These are phyloP conservation scores for Cylas formicarius DNA, from an alignment of 1,140 invertebrate genomes.

Conservation along the genomic window DNA sequence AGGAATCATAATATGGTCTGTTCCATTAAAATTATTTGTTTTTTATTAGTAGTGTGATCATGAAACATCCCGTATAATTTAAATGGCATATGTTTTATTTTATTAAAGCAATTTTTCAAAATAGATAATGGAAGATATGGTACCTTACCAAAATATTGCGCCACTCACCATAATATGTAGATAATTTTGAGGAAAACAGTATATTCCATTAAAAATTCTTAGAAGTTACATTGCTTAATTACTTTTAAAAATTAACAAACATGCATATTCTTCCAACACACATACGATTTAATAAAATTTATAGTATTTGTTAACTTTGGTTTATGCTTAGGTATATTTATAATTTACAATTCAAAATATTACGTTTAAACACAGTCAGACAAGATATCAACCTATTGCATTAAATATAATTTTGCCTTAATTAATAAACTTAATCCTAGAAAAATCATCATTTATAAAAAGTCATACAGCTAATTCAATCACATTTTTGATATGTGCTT, in stretches of 20 bases:
- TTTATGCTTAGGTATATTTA: too few species aligned
- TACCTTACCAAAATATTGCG: background rate
- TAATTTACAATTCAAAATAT: too few species aligned
- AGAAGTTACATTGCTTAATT: background rate
- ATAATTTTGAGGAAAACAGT: background rate
- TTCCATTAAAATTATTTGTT: too few species aligned
- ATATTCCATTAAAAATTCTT: background rate
- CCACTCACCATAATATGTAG: background rate
- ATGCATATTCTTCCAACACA: slow-evolving; percentile 7
- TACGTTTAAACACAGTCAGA: background rate
- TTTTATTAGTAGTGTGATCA: too few species aligned
- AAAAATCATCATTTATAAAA: slow-evolving; percentile 3
- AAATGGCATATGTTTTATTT: too few species aligned
- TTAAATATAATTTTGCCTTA: slow-evolving; percentile 3
- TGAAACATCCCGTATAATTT: too few species aligned
- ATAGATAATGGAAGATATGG: background rate
- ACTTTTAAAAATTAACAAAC: slow-evolving; percentile 4
- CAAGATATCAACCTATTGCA: background rate
- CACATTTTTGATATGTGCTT: slow-evolving; percentile 29
- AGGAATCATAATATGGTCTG: too few species aligned
- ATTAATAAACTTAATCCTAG: background rate
- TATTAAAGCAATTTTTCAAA: background rate
- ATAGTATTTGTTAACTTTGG: too few species aligned
- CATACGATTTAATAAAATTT: slow-evolving; percentile 16
- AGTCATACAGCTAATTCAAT: slow-evolving; percentile 13